A percentile compares a stretch with the other conserved stretches of the same genome.
Evolutionary conservation across 2,797 vertebrate species (phyloP).

Genomic region (Pangasius sanitwongsei): DNA sequence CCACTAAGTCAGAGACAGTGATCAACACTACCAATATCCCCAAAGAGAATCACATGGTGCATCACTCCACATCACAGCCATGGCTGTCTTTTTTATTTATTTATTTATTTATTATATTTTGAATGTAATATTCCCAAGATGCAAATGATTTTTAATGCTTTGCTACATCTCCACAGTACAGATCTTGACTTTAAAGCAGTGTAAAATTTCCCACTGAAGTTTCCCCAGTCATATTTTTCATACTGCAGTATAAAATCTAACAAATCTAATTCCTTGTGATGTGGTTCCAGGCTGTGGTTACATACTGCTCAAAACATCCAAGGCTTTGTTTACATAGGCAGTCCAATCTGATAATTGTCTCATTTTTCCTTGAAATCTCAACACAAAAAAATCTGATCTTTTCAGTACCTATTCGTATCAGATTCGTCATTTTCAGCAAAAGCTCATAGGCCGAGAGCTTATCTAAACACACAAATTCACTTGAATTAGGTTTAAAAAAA

Average conservation of each 20-base stretch:
- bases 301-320: not conserved
- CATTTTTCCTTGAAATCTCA: slow-evolving; percentile 15
- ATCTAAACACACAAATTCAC: slow-evolving; percentile 2
- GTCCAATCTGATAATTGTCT: not conserved
- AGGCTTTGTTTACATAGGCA: not conserved
- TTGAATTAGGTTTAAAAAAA: not conserved
- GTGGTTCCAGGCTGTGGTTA: not conserved
- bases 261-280: slow-evolving; percentile 17
- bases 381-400: not conserved
- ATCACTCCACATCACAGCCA: slow-evolving; percentile 32
- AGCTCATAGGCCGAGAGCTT: not conserved
- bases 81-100: slow-evolving; percentile 12
- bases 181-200: not conserved
- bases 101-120: slow-evolving; percentile 53
- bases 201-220: not conserved
- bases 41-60: slow-evolving; percentile 50
- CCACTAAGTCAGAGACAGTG: slow-evolving; percentile 42
- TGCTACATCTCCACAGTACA: not conserved
- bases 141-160: slow-evolving; percentile 22
- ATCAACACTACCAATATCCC: slow-evolving; percentile 23
- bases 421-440: not conserved
- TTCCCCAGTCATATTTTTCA: slow-evolving; percentile 11
- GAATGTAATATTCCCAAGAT: slow-evolving; percentile 35
- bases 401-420: not conserved
- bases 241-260: slow-evolving; percentile 15